Evolutionary conservation across 2,113 vertebrate species (phyloP).

Genomic region (Leptosomus discolor): DNA sequence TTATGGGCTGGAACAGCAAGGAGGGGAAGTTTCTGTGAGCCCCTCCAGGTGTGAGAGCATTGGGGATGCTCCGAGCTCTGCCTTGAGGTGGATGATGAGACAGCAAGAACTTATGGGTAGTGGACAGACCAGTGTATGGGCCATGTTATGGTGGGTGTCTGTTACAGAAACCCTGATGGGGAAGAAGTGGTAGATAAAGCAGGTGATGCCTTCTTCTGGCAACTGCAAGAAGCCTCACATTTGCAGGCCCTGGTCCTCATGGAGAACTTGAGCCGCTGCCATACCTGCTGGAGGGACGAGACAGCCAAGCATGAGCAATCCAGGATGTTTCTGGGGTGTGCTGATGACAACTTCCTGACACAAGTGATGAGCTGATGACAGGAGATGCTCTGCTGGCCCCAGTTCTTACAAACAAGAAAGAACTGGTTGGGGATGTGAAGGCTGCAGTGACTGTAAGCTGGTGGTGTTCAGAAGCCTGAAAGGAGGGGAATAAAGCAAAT

Average conservation of each 20-base stretch:
- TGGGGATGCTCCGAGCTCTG: background rate
- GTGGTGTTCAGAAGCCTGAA: background rate
- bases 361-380: background rate
- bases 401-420: background rate
- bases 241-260: background rate
- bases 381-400: background rate
- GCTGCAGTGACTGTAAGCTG: background rate
- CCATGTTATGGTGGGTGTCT: accelerated
- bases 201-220: background rate
- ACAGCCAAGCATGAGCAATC: background rate
- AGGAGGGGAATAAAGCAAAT: background rate
- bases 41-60: background rate
- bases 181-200: background rate
- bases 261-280: background rate
- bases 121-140: background rate
- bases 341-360: background rate
- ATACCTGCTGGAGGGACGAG: background rate
- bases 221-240: background rate
- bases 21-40: background rate
- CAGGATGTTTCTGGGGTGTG: background rate
- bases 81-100: background rate
- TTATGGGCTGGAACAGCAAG: accelerated
- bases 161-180: accelerated
- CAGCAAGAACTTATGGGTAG: background rate
- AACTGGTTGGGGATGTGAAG: background rate